Evolutionary conservation across 2,888 invertebrate species (phyloP).

Genomic region (Limnephilus auricula): DNA sequence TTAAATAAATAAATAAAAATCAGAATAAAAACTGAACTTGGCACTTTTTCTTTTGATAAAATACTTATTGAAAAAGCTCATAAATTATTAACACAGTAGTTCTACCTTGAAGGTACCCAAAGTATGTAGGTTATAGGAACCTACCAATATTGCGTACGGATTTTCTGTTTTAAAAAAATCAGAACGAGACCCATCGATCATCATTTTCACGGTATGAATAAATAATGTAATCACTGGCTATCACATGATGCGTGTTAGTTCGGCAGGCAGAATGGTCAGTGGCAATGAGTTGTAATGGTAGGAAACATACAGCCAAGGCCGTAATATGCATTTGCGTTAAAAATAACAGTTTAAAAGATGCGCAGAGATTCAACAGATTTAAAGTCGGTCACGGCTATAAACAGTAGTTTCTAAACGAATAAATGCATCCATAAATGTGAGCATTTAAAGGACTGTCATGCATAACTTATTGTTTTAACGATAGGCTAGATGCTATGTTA

Average conservation of each 20-base stretch:
- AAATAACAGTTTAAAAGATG: conserved; percentile 20
- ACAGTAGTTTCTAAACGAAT: conserved; percentile 13
- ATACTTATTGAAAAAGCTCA: too few species aligned
- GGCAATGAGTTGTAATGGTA: neutral
- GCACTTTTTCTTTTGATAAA: too few species aligned
- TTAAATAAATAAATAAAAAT: too few species aligned
- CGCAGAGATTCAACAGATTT: neutral
- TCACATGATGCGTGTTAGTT: neutral
- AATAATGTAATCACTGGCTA: neutral
- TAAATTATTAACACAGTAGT: too few species aligned
- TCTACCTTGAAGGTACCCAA: too few species aligned
- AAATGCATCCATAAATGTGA: neutral
- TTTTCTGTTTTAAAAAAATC: neutral
- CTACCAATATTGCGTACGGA: neutral
- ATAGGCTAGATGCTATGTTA: neutral
- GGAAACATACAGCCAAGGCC: conserved; percentile 16
- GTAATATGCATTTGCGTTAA: conserved; percentile 14
- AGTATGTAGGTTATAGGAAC: too few species aligned
- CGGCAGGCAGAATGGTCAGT: neutral
- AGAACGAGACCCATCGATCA: neutral
- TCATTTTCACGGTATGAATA: neutral
- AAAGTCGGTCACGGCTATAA: neutral
- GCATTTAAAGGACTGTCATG: conserved; percentile 3
- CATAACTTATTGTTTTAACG: neutral
- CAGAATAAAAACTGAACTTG: too few species aligned